Evolutionary conservation across 1,140 invertebrate genomes (phyloP).

Genomic region (Galleria mellonella): DNA sequence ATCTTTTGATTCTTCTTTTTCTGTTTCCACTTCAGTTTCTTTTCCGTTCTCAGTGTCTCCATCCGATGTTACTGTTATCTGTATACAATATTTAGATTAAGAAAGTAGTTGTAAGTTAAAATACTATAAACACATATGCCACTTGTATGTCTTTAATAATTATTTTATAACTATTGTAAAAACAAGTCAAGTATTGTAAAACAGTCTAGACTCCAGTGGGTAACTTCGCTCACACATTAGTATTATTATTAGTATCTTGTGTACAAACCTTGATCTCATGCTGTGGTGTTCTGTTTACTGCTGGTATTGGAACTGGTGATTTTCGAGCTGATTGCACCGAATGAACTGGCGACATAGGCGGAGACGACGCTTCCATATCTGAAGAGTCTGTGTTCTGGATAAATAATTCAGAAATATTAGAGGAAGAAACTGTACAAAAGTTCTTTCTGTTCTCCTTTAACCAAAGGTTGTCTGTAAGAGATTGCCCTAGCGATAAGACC

Average conservation of each 20-base stretch:
- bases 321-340: slow-evolving; percentile 26
- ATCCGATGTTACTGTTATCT: slow-evolving; percentile 63
- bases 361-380: slow-evolving; percentile 41
- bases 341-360: slow-evolving; percentile 25
- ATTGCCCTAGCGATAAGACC: no score
- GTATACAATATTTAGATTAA: slow-evolving; percentile 2
- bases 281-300: slow-evolving; percentile 21
- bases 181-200: no score
- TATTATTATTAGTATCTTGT: slow-evolving; percentile 1
- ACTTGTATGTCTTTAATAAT: no score
- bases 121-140: no score
- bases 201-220: no score
- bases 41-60: slow-evolving; percentile 32
- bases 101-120: not conserved
- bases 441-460: no score
- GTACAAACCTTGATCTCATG: slow-evolving; percentile 50
- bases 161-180: no score
- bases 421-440: not conserved
- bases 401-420: not conserved
- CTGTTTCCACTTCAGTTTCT: slow-evolving; percentile 11
- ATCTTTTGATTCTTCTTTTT: slow-evolving; percentile 5
- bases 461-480: no score
- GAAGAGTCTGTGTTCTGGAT: slow-evolving; percentile 57
- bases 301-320: slow-evolving; percentile 25
- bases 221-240: no score